Evolutionary conservation across 2,888 invertebrate genomes (phyloP).

Genomic region (Aethes cnicana): DNA sequence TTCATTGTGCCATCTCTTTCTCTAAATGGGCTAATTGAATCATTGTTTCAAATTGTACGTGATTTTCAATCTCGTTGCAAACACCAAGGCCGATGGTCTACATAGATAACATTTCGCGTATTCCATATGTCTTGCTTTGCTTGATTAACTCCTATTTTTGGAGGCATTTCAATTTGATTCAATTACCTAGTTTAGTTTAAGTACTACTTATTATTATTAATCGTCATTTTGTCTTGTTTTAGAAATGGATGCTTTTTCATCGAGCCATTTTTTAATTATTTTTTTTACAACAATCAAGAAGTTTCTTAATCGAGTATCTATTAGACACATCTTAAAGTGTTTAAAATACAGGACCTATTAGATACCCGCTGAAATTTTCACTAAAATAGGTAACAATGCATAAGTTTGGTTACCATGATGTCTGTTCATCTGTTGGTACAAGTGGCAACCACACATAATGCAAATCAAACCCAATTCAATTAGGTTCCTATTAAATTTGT

Average conservation of each 20-base stretch:
- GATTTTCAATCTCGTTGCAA: constrained; percentile 25
- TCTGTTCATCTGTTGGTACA: too few relatives aligned
- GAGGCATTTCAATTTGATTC: background rate
- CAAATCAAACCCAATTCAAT: too few relatives aligned
- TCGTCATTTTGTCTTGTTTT: background rate
- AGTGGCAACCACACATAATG: too few relatives aligned
- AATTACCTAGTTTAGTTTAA: background rate
- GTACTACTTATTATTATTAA: background rate
- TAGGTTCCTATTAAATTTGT: too few relatives aligned
- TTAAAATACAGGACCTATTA: too few relatives aligned
- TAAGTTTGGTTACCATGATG: too few relatives aligned
- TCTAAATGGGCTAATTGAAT: constrained; percentile 17
- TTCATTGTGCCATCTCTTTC: background rate
- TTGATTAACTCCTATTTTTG: background rate
- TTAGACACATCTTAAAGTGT: too few relatives aligned
- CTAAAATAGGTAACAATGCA: too few relatives aligned
- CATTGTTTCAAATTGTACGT: constrained; percentile 9
- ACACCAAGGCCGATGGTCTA: constrained; percentile 26
- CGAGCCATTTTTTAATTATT: too few relatives aligned
- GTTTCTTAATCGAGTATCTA: too few relatives aligned
- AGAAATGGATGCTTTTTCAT: background rate
- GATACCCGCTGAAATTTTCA: too few relatives aligned
- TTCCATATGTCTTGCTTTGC: constrained; percentile 21
- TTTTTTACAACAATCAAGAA: too few relatives aligned
- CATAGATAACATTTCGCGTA: constrained; percentile 21